Conservation (phyloP, 1,140 invertebrate genomes). For the Drosophila funebris region DNA sequence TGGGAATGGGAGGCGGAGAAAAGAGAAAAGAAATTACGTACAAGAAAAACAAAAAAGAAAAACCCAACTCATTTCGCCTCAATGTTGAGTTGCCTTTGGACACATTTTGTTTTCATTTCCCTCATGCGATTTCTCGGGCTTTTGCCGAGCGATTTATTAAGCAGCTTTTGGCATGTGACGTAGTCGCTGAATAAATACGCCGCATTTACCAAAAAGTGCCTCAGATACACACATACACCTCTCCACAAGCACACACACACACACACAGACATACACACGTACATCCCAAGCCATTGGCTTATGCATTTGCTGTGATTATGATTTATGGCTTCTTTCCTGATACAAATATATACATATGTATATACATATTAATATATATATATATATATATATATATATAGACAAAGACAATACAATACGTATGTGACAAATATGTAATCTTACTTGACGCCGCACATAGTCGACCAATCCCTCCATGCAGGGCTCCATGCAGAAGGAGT, state of each 20-base stretch:
- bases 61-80: slow-evolving; percentile 44
- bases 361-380: not conserved
- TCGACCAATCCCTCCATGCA: slow-evolving; percentile 98
- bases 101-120: slow-evolving; percentile 65
- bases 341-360: not conserved
- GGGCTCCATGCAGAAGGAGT: slow-evolving; percentile 99
- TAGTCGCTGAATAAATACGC: slow-evolving; percentile 45
- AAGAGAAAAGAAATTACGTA: slow-evolving; percentile 24
- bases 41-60: slow-evolving; percentile 49
- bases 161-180: slow-evolving; percentile 52
- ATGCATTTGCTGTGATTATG: slow-evolving; percentile 49
- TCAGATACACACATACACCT: slow-evolving; percentile 1
- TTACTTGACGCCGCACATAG: slow-evolving; percentile 95
- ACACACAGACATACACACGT: not conserved
- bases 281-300: slow-evolving; percentile 7
- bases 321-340: slow-evolving; percentile 36
- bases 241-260: not conserved
- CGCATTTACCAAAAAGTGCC: slow-evolving; percentile 59
- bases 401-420: too few relatives aligned
- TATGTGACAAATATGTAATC: slow-evolving; percentile 54
- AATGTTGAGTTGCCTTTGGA: slow-evolving; percentile 42
- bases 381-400: too few relatives aligned
- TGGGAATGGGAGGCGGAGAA: not conserved
- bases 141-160: slow-evolving; percentile 54
- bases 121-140: slow-evolving; percentile 55